A percentile compares a stretch with the other conserved stretches of the same genome.
Evolutionary conservation across 2,888 invertebrate species (phyloP).

Genomic region (Sarcophaga caerulescens): DNA sequence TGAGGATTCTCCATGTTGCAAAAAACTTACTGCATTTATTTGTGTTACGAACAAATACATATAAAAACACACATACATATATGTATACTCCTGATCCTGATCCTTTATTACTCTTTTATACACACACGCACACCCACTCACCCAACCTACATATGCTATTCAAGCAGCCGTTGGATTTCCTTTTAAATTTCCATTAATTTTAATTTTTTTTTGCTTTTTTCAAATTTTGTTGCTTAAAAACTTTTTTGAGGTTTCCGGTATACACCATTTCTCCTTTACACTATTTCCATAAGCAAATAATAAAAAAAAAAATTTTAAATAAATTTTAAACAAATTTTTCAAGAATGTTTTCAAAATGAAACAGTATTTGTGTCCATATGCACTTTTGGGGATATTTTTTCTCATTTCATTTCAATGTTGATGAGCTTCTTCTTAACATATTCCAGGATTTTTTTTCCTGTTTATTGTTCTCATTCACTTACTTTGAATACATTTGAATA

Average conservation of each 20-base stretch:
- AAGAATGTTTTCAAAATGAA: not conserved
- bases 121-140: no score
- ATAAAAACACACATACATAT: not conserved
- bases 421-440: not conserved
- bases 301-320: not conserved
- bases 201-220: not conserved
- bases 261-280: not conserved
- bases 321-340: not conserved
- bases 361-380: no score
- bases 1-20: not conserved
- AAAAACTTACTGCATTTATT: not conserved
- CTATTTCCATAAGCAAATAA: not conserved
- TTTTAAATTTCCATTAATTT: not conserved
- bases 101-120: not conserved
- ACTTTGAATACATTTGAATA: constrained; percentile 10
- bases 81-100: not conserved
- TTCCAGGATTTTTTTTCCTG: not conserved
- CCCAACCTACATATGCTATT: not conserved
- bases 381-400: no score
- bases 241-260: not conserved
- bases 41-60: not conserved
- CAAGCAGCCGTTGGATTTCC: not conserved
- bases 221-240: not conserved
- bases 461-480: not conserved
- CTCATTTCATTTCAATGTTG: not conserved